phyloP scores from a whole-genome alignment of 2,797 vertebrate genomes.

The Rhabdophis nuchalis region DNA sequence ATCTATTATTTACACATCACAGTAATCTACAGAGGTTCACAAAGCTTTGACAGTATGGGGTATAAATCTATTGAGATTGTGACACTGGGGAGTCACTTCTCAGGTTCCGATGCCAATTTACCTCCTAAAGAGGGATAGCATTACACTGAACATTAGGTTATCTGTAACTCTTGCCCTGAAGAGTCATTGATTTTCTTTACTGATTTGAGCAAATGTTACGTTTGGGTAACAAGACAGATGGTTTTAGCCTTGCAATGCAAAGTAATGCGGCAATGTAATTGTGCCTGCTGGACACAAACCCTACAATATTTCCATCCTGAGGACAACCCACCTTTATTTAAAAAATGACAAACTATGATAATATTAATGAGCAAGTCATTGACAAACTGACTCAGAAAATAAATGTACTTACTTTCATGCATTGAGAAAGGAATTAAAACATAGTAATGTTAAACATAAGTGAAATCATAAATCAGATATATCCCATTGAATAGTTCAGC shows the following conservation, averaged over 20 bases:
- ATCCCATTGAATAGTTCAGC: conserved; percentile 28
- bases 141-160: background rate
- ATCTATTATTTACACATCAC: background rate
- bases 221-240: background rate
- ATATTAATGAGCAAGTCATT: conserved; percentile 37
- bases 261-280: background rate
- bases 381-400: conserved; percentile 13
- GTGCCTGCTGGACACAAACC: background rate
- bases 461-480: conserved; percentile 15
- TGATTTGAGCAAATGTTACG: background rate
- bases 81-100: background rate
- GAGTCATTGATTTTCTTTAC: background rate
- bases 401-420: background rate
- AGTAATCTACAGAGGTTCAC: background rate
- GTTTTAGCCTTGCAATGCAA: background rate
- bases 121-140: background rate
- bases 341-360: background rate
- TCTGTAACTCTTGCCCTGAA: background rate
- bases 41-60: background rate
- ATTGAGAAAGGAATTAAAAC: background rate
- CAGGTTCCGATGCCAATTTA: background rate
- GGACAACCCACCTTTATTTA: background rate
- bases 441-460: conserved; percentile 16
- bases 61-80: background rate
- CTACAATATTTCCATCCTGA: background rate